These are phyloP conservation scores for Pharmacophagus antenor DNA, from an alignment of 2,888 invertebrate genomes.

Conservation along the genomic window DNA sequence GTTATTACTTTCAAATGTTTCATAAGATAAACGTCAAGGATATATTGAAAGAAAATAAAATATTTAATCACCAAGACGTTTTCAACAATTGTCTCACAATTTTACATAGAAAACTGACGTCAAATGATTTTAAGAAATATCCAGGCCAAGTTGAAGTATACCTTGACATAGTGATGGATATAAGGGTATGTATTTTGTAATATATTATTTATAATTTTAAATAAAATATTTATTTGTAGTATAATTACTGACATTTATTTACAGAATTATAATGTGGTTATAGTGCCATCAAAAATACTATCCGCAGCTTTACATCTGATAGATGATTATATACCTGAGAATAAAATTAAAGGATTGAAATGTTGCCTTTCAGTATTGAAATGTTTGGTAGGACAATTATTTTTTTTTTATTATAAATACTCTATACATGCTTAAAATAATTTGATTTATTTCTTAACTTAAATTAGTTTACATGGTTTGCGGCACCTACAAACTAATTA, in stretches of 20 bases:
- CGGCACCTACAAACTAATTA: too few relatives aligned
- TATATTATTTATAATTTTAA: not conserved
- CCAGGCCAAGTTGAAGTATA: slow-evolving; percentile 63
- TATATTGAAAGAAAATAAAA: slow-evolving; percentile 41
- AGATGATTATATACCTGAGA: slow-evolving; percentile 56
- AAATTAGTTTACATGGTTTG: too few relatives aligned
- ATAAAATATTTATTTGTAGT: too few relatives aligned
- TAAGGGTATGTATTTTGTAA: slow-evolving; percentile 44
- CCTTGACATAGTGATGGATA: slow-evolving; percentile 46
- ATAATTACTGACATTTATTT: too few relatives aligned
- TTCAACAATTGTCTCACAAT: slow-evolving; percentile 58
- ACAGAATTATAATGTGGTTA: slow-evolving; percentile 51
- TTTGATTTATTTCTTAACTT: too few relatives aligned
- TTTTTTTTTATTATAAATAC: not conserved
- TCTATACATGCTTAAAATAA: not conserved
- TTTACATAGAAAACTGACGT: slow-evolving; percentile 55
- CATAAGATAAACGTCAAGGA: slow-evolving; percentile 46
- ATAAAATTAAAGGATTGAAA: slow-evolving; percentile 59
- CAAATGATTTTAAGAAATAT: slow-evolving; percentile 57
- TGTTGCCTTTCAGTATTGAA: slow-evolving; percentile 53
- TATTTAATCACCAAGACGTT: slow-evolving; percentile 52
- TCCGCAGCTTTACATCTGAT: slow-evolving; percentile 58
- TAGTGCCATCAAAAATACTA: slow-evolving; percentile 52
- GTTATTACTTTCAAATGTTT: slow-evolving; percentile 47
- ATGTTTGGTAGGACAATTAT: slow-evolving; percentile 59